A percentile compares a stretch with the other conserved stretches of the same genome.
These are phyloP conservation scores for Augiades crinisus DNA, from an alignment of 2,888 invertebrate genomes.

Conservation along the genomic window DNA sequence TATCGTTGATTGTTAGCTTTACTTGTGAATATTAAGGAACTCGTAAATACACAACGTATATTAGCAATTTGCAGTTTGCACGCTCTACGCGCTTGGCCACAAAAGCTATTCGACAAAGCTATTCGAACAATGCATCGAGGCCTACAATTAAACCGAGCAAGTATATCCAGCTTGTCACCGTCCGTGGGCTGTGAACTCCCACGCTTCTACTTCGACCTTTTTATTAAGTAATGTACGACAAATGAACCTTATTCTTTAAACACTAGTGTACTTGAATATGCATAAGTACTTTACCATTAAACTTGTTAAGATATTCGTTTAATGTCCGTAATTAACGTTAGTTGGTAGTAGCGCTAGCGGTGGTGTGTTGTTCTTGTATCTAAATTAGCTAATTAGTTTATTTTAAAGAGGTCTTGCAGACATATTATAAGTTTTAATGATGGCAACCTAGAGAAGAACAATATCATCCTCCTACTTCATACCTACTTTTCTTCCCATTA, in stretches of 20 bases:
- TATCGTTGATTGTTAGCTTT: not conserved
- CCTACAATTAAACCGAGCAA: conserved; percentile 57
- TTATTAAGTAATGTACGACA: conserved; percentile 34
- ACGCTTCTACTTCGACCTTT: conserved; percentile 61
- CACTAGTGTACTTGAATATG: conserved; percentile 14
- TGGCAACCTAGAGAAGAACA: not conserved
- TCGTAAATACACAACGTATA: not conserved
- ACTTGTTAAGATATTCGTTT: conserved; percentile 39
- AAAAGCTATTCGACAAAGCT: conserved; percentile 6
- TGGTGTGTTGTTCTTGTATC: conserved; percentile 11
- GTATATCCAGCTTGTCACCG: conserved; percentile 54
- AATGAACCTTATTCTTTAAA: conserved; percentile 22
- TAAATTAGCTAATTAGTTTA: conserved; percentile 18
- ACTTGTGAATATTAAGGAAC: not conserved
- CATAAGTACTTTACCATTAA: conserved; percentile 18
- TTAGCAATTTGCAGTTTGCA: not conserved
- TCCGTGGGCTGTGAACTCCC: conserved; percentile 57
- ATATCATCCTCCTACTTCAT: not conserved
- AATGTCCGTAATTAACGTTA: conserved; percentile 8
- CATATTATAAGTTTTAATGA: not conserved
- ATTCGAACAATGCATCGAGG: conserved; percentile 23
- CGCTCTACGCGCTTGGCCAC: not conserved
- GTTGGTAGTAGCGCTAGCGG: conserved; percentile 1
- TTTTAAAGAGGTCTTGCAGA: no score
- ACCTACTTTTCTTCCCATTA: not conserved